Base-by-base conservation (phyloP, 2,797 vertebrate genomes). In the Labroides dimidiatus region DNA sequence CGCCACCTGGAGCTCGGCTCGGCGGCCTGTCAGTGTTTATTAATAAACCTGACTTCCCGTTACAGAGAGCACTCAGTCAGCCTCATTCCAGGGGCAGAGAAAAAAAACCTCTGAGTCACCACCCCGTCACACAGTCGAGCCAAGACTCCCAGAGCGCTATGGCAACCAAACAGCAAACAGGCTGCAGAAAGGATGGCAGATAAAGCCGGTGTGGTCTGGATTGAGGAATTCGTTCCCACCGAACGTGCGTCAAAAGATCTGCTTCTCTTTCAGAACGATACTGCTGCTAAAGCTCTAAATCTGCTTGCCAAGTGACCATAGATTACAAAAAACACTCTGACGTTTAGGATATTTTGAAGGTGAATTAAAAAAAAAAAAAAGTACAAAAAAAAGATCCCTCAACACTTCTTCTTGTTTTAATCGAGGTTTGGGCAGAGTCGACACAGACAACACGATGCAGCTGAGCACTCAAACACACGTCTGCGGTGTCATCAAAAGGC, bases 111-210 rank as follows among this genome's bases (percentile, higher is more conserved):
- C 82, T 93, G 93, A 95, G 90, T 94, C 93, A 94, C 85, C 77
- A 63, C 80, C 72, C 50, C 10, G 75, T 88, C 89, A 87, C 83
- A 83, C 57, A n/a, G 80, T 68, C 43, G 16, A 75, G 77, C 81
- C 76, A 71, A 76, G 84, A 70, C 71, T 72, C 63, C 70, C 16
- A 21, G 30, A 64, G 73, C 58, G 0, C 90, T 88, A 87, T 84
- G 84, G 85, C 75, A 91, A 94, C 94, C 83, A 88, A 92, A 93
- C 89, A 94, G 47, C 77, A 86, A 84, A 92, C 88, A 93, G 17
- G 19, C 53, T 2, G 66, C 42, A 49, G 39, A 11, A 15, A 49
- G 58, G 30, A 6, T 9, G 43, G 45, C 61, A 82, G 75, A 70
- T 61, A 45, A 71, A 77, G 72, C 37, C 64, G 60, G 64, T 65